Conservation (phyloP, 2,113 vertebrate species). For the Ginglymostoma cirratum region DNA sequence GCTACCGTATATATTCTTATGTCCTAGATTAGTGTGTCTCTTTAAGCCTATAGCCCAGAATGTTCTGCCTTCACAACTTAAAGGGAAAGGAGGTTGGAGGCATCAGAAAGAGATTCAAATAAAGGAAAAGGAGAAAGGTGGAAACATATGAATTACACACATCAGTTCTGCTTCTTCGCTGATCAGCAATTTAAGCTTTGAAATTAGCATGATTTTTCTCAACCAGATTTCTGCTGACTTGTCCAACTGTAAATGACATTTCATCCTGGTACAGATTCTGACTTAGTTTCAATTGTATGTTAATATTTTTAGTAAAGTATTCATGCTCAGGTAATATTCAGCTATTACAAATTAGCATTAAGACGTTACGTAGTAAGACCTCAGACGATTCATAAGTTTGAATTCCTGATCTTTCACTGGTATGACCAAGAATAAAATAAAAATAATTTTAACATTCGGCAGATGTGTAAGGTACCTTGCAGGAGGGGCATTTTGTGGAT, state of each 20-base stretch:
- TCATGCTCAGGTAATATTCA: neutral
- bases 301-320: neutral
- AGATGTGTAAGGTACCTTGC: neutral
- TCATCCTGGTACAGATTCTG: neutral
- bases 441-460: neutral
- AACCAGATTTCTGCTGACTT: neutral
- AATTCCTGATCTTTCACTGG: neutral
- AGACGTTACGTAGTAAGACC: neutral
- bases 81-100: neutral
- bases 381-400: neutral
- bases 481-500: neutral
- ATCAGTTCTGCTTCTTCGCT: neutral
- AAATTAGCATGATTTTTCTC: neutral
- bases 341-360: neutral
- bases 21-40: neutral
- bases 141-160: neutral
- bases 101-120: neutral
- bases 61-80: neutral
- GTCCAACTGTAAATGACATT: neutral
- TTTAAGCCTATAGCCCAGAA: neutral
- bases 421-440: neutral
- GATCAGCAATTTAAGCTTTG: neutral
- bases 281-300: neutral
- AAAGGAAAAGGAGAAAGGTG: neutral
- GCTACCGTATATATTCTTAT: neutral